A percentile compares a stretch with the other conserved stretches of the same genome.
These are phyloP conservation scores for Nowickia ferox DNA, from an alignment of 2,888 invertebrate species.

Conservation along the genomic window DNA sequence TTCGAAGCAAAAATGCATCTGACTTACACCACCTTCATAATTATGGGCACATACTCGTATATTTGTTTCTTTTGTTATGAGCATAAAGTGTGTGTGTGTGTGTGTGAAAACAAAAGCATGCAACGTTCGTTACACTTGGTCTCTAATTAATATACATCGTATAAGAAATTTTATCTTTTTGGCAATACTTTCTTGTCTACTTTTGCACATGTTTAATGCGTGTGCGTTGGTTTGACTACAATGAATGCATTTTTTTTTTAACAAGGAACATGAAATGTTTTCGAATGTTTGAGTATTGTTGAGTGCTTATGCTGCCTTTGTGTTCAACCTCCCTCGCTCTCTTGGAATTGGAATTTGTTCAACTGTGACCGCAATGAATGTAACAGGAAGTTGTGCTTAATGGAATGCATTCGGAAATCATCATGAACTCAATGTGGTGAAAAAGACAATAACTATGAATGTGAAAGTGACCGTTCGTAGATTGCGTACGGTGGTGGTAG, in stretches of 20 bases:
- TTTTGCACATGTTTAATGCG: neutral
- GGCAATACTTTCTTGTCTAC: no score
- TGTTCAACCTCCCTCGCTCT: neutral
- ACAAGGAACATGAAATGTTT: slow-evolving; percentile 35
- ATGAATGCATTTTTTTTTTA: slow-evolving; percentile 41
- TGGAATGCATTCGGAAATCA: slow-evolving; percentile 82
- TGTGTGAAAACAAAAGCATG: no score
- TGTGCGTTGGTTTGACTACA: neutral
- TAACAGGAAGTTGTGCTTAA: slow-evolving; percentile 81
- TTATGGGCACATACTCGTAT: no score
- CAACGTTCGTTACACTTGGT: no score
- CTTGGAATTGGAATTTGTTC: slow-evolving; percentile 46
- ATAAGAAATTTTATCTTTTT: no score
- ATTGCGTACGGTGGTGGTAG: neutral
- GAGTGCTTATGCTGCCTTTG: neutral
- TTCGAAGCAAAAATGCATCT: no score
- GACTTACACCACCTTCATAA: no score
- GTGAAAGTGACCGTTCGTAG: slow-evolving; percentile 28
- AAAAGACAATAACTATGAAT: slow-evolving; percentile 63
- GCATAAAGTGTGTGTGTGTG: no score
- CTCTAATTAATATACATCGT: no score
- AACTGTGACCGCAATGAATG: slow-evolving; percentile 79
- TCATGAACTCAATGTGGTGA: slow-evolving; percentile 75
- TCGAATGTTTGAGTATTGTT: neutral
- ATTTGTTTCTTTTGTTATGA: no score